These are phyloP conservation scores for Virgularia gustaviana DNA, from an alignment of 92 coral and sea anemone genomes.

Conservation along the genomic window DNA sequence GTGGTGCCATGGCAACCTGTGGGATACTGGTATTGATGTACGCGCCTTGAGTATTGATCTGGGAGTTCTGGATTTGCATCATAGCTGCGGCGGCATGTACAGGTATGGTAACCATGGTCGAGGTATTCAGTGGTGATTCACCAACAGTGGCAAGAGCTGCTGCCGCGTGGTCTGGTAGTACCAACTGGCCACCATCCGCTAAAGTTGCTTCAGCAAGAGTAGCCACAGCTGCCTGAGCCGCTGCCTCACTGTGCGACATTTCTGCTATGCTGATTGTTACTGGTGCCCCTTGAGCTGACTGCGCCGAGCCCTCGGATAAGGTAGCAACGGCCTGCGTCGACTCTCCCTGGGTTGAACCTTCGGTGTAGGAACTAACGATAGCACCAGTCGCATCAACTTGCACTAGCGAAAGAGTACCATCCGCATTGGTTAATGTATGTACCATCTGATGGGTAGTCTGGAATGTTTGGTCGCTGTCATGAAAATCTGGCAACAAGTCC, in stretches of 20 bases:
- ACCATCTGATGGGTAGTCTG: slow-evolving; percentile 91
- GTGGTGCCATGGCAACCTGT: slow-evolving; percentile 99
- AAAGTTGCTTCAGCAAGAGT: slow-evolving; percentile 98
- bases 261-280: slow-evolving; percentile 75
- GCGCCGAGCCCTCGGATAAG: slow-evolving; percentile 94
- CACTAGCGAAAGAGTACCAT: slow-evolving; percentile 91
- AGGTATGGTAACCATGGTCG: slow-evolving; percentile 90
- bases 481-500: slow-evolving; percentile 87
- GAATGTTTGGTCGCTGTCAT: slow-evolving; percentile 62
- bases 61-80: slow-evolving; percentile 90
- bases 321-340: slow-evolving; percentile 99
- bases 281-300: slow-evolving; percentile 69
- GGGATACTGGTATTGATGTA: slow-evolving; percentile 83
- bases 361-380: slow-evolving; percentile 81
- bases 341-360: slow-evolving; percentile 91
- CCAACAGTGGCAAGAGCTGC: slow-evolving; percentile 82
- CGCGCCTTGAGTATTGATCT: slow-evolving; percentile 68
- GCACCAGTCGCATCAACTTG: slow-evolving; percentile 99
- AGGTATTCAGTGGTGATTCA: slow-evolving; percentile 66
- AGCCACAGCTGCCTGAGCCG: slow-evolving; percentile 98
- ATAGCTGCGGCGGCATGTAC: slow-evolving; percentile 94
- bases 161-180: slow-evolving; percentile 97
- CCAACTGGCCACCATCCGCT: slow-evolving; percentile 97
- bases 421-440: slow-evolving; percentile 97
- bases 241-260: slow-evolving; percentile 89